These are phyloP conservation scores for Phenganax marumi DNA, from an alignment of 92 coral and sea anemone genomes.

Conservation along the genomic window DNA sequence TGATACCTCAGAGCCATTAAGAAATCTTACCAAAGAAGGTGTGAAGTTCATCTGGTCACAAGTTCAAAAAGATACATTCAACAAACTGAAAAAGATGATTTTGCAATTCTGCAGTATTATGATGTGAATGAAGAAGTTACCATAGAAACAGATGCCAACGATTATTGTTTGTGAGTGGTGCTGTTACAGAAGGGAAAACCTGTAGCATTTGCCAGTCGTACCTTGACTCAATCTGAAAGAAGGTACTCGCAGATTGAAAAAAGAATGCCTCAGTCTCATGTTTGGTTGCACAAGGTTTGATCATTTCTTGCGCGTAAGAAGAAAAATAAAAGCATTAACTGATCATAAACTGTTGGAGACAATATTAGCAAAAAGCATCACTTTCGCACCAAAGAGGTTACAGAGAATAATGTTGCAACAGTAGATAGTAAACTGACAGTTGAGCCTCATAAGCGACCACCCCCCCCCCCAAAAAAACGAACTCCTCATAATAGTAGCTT, in stretches of 20 bases:
- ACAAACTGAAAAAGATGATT: constrained; percentile 30
- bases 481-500: no score
- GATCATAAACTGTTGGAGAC: constrained; percentile 14
- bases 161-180: constrained; percentile 41
- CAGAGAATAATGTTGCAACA: constrained; percentile 40
- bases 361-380: constrained; percentile 15
- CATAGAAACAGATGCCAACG: neutral
- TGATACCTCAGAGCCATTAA: constrained; percentile 34
- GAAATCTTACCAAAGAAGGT: constrained; percentile 32
- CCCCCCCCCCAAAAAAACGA: no score
- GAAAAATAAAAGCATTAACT: constrained; percentile 11
- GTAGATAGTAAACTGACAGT: no score
- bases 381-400: constrained; percentile 25
- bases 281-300: constrained; percentile 37
- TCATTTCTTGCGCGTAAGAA: constrained; percentile 20
- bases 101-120: constrained; percentile 28
- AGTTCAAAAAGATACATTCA: neutral
- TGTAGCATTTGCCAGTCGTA: constrained; percentile 53
- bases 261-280: constrained; percentile 42
- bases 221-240: constrained; percentile 48
- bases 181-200: constrained; percentile 53
- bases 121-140: constrained; percentile 37
- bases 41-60: constrained; percentile 21
- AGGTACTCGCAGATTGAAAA: constrained; percentile 34
- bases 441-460: no score